Conservation (phyloP, 2,888 invertebrate genomes). For the Cantharis lateralis region DNA sequence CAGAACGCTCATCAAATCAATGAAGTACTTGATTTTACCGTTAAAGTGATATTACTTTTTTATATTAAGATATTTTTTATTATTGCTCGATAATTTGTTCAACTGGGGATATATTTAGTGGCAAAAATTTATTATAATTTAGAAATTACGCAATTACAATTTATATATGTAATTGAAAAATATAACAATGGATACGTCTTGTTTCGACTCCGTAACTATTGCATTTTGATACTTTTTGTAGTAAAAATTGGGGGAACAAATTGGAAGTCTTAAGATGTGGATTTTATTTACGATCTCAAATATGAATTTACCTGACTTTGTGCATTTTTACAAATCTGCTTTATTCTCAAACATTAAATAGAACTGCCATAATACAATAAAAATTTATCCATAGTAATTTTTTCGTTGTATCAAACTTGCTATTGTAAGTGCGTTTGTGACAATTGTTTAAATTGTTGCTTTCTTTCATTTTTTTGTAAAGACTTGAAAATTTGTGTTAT, state of each 20-base stretch:
- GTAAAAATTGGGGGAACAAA: slow-evolving; percentile 9
- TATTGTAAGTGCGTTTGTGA: not conserved
- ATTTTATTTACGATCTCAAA: slow-evolving; percentile 16
- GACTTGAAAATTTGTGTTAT: not conserved
- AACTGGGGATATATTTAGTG: not conserved
- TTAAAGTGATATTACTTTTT: not conserved
- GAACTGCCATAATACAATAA: not conserved
- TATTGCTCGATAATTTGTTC: not conserved
- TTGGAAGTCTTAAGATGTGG: not conserved
- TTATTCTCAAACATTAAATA: not conserved
- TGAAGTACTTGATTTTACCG: slow-evolving; percentile 8
- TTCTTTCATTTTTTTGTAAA: not conserved
- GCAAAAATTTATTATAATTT: not conserved
- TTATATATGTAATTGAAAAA: not conserved
- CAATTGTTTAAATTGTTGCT: not conserved
- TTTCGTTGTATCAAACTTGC: not conserved
- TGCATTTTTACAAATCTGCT: slow-evolving; percentile 12
- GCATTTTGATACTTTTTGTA: slow-evolving; percentile 22
- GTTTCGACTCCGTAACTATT: not conserved
- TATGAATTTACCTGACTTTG: slow-evolving; percentile 11
- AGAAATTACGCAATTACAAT: not conserved
- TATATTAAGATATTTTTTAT: not conserved
- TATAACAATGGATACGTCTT: not conserved
- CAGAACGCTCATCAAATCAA: slow-evolving; percentile 59
- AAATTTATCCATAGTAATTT: not conserved